A percentile compares a stretch with the other conserved stretches of the same genome.
Conservation (phyloP, 2,113 vertebrate genomes). For the Piaya cayana region DNA sequence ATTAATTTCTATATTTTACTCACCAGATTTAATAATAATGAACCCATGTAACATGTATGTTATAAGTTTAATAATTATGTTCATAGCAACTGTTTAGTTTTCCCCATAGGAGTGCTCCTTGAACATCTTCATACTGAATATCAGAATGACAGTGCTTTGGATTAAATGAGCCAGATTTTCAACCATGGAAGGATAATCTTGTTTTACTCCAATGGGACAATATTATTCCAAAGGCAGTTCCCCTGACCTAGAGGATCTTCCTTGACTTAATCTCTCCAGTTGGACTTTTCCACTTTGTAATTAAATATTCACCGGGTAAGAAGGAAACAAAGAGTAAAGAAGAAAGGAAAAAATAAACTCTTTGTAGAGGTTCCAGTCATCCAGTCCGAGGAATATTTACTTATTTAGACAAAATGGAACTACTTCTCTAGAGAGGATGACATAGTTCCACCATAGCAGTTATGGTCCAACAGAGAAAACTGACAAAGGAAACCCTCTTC, state of each 20-base stretch:
- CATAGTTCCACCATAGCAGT: not conserved
- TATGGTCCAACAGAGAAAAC: not conserved
- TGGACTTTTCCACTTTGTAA: slow-evolving; percentile 39
- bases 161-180: not conserved
- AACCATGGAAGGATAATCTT: slow-evolving; percentile 18
- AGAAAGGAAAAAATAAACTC: slow-evolving; percentile 10
- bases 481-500: not conserved
- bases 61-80: not conserved
- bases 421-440: not conserved
- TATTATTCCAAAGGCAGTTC: not conserved
- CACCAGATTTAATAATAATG: not conserved
- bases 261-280: slow-evolving; percentile 43
- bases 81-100: not conserved
- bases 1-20: not conserved
- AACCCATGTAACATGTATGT: not conserved
- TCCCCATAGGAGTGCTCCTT: not conserved
- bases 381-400: slow-evolving; percentile 41
- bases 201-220: slow-evolving; percentile 6
- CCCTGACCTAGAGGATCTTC: slow-evolving; percentile 42
- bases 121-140: not conserved
- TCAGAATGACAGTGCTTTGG: not conserved
- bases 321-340: slow-evolving; percentile 43
- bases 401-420: slow-evolving; percentile 39
- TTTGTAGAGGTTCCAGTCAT: slow-evolving; percentile 48
- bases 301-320: not conserved